A percentile compares a stretch with the other conserved stretches of the same genome.
These are phyloP conservation scores for Trachymyrmex cornetzi DNA, from an alignment of 1,140 invertebrate species.

Conservation along the genomic window DNA sequence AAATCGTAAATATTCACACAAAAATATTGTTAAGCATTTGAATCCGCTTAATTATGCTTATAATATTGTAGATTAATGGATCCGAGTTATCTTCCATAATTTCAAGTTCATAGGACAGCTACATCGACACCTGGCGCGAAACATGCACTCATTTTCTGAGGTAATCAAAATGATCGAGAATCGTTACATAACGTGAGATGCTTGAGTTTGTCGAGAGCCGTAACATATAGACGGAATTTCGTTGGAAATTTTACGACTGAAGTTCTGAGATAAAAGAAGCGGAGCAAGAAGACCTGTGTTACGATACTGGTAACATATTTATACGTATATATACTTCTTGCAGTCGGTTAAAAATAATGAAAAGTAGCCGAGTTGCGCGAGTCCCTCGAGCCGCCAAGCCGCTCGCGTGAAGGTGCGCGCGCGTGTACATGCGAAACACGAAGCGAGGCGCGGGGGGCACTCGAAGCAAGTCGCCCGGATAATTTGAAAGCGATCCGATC, in stretches of 20 bases:
- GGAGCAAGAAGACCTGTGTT: neutral
- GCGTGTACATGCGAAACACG: conserved; percentile 50
- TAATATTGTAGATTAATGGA: neutral
- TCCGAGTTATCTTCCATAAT: neutral
- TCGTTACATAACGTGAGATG: conserved; percentile 4
- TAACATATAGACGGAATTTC: neutral
- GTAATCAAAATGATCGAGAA: conserved; percentile 17
- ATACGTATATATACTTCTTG: conserved; percentile 29
- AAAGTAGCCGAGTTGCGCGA: conserved; percentile 59
- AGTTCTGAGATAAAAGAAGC: neutral
- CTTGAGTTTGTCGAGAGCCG: neutral
- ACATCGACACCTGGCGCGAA: conserved; percentile 1
- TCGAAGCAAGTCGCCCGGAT: conserved; percentile 85
- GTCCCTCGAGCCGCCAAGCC: neutral
- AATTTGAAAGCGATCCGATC: conserved; percentile 87
- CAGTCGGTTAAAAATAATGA: conserved; percentile 66
- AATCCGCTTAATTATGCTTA: neutral
- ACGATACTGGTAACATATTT: conserved; percentile 14
- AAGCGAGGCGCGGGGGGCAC: conserved; percentile 73
- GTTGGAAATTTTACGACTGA: neutral
- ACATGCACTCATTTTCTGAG: neutral
- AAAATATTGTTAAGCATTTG: too few relatives aligned
- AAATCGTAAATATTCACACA: too few relatives aligned
- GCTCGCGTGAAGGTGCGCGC: conserved; percentile 46
- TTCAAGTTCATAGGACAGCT: neutral